phyloP scores from a whole-genome alignment of 2,888 invertebrate species.

The Chrysotoxum bicinctum region DNA sequence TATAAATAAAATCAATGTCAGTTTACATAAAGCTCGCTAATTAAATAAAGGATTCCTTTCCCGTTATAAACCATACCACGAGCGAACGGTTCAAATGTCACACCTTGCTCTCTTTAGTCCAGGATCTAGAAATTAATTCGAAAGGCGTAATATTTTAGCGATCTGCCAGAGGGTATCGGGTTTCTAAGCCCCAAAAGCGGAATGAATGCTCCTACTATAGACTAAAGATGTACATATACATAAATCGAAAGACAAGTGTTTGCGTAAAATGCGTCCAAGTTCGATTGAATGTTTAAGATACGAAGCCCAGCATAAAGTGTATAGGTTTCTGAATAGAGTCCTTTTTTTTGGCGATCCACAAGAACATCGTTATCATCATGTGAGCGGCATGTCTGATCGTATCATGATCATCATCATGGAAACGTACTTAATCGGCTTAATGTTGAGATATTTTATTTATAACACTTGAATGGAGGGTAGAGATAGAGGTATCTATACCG shows the following conservation, averaged over 20 bases:
- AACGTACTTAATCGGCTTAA: conserved; percentile 72
- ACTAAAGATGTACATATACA: not conserved
- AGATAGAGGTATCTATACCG: not conserved
- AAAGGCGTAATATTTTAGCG: conserved; percentile 66
- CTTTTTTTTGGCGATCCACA: conserved; percentile 31
- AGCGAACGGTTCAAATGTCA: conserved; percentile 57
- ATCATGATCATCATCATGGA: conserved; percentile 68
- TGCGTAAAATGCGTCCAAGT: conserved; percentile 38
- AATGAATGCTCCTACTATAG: conserved; percentile 45
- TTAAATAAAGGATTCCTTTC: conserved; percentile 61
- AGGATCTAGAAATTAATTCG: conserved; percentile 50
- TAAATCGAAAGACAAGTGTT: conserved; percentile 43
- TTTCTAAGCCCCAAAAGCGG: conserved; percentile 56
- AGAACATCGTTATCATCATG: conserved; percentile 64
- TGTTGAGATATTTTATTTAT: conserved; percentile 70
- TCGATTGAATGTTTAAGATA: conserved; percentile 11
- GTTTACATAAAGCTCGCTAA: conserved; percentile 53
- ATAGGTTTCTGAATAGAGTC: conserved; percentile 51
- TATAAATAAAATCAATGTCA: conserved; percentile 19
- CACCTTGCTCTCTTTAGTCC: conserved; percentile 38
- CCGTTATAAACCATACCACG: conserved; percentile 52
- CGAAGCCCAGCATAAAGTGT: conserved; percentile 3
- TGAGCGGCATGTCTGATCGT: conserved; percentile 72
- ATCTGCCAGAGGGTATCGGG: conserved; percentile 36
- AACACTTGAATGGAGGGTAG: conserved; percentile 58